Conservation (phyloP, 2,888 invertebrate species). For the Mimachlamys varia region DNA sequence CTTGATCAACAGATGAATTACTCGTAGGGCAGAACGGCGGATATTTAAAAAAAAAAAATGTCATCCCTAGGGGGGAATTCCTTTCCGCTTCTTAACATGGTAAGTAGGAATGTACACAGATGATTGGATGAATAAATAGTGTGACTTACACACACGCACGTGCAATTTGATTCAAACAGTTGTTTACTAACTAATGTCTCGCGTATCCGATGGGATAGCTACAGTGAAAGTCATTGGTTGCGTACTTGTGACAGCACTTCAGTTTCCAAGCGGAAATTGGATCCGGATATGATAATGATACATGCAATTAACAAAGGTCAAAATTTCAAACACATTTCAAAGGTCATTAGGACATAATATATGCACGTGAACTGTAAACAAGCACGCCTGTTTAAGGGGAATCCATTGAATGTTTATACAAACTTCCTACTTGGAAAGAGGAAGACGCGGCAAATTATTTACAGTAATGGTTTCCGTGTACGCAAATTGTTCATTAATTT, state of each 20-base stretch:
- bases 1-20: background rate
- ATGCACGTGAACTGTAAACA: background rate
- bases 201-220: background rate
- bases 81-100: background rate
- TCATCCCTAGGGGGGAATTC: background rate
- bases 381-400: background rate
- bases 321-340: background rate
- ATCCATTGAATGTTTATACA: too few relatives aligned
- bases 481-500: too few relatives aligned
- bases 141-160: too few relatives aligned
- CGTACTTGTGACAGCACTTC: background rate
- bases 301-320: background rate
- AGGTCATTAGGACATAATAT: background rate
- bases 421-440: background rate
- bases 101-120: background rate
- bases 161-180: too few relatives aligned
- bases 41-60: background rate
- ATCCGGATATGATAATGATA: background rate
- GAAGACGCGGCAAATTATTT: background rate
- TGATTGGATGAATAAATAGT: too few relatives aligned
- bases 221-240: background rate
- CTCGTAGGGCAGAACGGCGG: background rate
- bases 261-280: background rate
- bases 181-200: too few relatives aligned
- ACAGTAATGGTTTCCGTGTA: too few relatives aligned